Conservation (phyloP, 2,888 invertebrate species). For the Scaptomyza caliginosa region DNA sequence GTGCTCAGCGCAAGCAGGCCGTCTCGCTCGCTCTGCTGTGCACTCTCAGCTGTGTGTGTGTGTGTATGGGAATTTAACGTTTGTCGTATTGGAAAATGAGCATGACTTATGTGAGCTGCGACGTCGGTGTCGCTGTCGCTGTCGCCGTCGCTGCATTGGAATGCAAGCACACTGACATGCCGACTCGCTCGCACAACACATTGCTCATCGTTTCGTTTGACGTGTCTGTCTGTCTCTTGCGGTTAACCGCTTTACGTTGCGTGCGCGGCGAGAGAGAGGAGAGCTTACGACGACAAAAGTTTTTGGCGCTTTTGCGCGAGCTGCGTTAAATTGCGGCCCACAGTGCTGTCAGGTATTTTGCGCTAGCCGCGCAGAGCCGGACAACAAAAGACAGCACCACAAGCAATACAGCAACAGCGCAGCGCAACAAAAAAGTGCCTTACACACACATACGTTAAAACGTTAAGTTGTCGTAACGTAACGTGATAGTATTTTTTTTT, state of each 20-base stretch:
- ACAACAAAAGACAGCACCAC: slow-evolving; percentile 25
- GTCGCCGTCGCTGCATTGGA: slow-evolving; percentile 45
- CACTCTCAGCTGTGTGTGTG: slow-evolving; percentile 26
- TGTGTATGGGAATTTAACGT: slow-evolving; percentile 66
- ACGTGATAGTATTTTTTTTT: slow-evolving; percentile 25
- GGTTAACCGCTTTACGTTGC: slow-evolving; percentile 71
- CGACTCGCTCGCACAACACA: slow-evolving; percentile 48
- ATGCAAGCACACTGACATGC: slow-evolving; percentile 29
- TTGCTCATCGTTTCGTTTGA: slow-evolving; percentile 21
- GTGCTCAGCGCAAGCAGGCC: slow-evolving; percentile 25
- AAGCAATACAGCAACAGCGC: slow-evolving; percentile 5
- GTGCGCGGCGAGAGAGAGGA: slow-evolving; percentile 26
- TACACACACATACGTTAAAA: slow-evolving; percentile 41
- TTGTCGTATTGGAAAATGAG: slow-evolving; percentile 63
- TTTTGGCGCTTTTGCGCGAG: slow-evolving; percentile 53
- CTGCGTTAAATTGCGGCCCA: slow-evolving; percentile 46
- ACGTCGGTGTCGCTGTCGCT: slow-evolving; percentile 25
- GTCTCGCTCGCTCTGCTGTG: slow-evolving; percentile 48
- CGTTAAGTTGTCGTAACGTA: slow-evolving; percentile 52
- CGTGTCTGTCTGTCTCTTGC: slow-evolving; percentile 51
- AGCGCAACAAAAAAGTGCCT: slow-evolving; percentile 46
- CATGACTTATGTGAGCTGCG: slow-evolving; percentile 56
- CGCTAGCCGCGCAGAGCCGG: slow-evolving; percentile 61
- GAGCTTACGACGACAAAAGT: slow-evolving; percentile 51
- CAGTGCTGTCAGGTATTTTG: slow-evolving; percentile 70